A percentile compares a stretch with the other conserved stretches of the same genome.
Conservation (phyloP, 2,797 vertebrate species). For the Periophthalmus magnuspinnatus region DNA sequence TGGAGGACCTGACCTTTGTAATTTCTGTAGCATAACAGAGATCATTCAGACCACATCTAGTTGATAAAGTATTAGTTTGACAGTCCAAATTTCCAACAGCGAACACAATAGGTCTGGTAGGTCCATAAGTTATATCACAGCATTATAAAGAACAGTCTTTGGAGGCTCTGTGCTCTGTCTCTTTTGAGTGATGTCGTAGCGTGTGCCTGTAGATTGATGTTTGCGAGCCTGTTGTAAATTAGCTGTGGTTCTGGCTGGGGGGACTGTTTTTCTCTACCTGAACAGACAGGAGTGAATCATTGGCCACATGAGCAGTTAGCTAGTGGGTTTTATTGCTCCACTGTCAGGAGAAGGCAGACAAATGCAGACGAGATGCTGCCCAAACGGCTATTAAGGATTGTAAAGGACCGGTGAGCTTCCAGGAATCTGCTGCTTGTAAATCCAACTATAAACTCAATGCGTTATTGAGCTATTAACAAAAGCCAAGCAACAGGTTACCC, state of each 20-base stretch:
- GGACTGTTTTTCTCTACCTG: slow-evolving; percentile 18
- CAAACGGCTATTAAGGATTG: slow-evolving; percentile 3
- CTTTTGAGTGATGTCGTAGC: not conserved
- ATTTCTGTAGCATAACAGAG: not conserved
- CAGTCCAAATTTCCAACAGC: not conserved
- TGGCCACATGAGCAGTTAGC: slow-evolving; percentile 27
- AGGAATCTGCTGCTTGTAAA: slow-evolving; percentile 1
- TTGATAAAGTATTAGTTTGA: not conserved
- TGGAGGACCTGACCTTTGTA: not conserved
- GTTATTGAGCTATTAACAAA: not conserved
- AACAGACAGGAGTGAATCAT: slow-evolving; percentile 39
- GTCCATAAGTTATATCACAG: not conserved
- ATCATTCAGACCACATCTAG: not conserved
- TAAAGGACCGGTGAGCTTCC: slow-evolving; percentile 9
- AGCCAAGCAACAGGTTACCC: not conserved
- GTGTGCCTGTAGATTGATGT: slow-evolving; percentile 6
- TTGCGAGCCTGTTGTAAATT: slow-evolving; percentile 18
- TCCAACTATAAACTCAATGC: not conserved
- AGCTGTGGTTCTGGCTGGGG: slow-evolving; percentile 6
- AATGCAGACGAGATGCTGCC: slow-evolving; percentile 7
- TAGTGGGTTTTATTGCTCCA: slow-evolving; percentile 34
- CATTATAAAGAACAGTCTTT: slow-evolving; percentile 1
- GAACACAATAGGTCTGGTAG: not conserved
- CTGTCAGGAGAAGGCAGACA: slow-evolving; percentile 23
- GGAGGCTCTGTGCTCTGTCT: slow-evolving; percentile 5